Evolutionary conservation across 2,888 invertebrate genomes (phyloP).

Genomic region (Synanthedon formicaeformis): DNA sequence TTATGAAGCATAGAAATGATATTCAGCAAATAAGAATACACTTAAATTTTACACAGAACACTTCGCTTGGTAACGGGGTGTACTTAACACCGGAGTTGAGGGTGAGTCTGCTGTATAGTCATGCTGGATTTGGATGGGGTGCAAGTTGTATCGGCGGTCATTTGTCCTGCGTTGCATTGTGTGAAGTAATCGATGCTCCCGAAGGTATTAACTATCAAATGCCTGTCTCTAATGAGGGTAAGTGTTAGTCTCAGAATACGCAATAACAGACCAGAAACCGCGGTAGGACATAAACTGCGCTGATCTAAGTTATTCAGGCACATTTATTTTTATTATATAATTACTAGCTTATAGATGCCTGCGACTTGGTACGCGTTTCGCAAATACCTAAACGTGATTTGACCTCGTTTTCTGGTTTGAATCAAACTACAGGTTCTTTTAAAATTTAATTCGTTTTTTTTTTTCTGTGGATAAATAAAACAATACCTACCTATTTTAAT

Average conservation of each 20-base stretch:
- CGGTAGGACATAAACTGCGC: too few species aligned
- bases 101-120: conserved; percentile 79
- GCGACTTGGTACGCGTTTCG: too few species aligned
- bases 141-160: conserved; percentile 81
- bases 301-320: too few species aligned
- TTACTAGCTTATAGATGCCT: too few species aligned
- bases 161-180: conserved; percentile 81
- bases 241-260: too few species aligned
- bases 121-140: conserved; percentile 81
- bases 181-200: conserved; percentile 82
- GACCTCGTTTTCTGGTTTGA: too few species aligned
- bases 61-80: conserved; percentile 78
- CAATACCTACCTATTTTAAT: background rate
- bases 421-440: too few species aligned
- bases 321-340: too few species aligned
- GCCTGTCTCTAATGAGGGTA: conserved; percentile 49
- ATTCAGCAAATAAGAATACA: conserved; percentile 3
- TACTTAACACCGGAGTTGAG: conserved; percentile 81
- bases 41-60: conserved; percentile 53
- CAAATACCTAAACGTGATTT: too few species aligned
- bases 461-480: too few species aligned
- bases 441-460: too few species aligned
- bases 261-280: too few species aligned
- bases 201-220: conserved; percentile 70
- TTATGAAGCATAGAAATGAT: background rate